Conservation (phyloP, 2,888 invertebrate species). For the Tromatobia lineatoria region DNA sequence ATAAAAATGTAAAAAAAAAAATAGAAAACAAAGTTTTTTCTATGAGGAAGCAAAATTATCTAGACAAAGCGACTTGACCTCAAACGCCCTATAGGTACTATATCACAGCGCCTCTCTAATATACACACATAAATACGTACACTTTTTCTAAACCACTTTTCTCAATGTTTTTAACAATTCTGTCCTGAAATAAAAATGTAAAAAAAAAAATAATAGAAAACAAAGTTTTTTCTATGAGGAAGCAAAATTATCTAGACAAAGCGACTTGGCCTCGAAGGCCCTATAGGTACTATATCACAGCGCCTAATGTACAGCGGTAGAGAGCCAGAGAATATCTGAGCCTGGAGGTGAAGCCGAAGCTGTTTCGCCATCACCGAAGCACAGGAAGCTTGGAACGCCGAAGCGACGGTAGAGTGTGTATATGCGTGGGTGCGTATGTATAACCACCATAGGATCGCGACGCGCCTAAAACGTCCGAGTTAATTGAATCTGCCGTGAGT, state of each 20-base stretch:
- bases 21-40: too few species aligned
- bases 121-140: too few species aligned
- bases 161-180: too few species aligned
- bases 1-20: too few species aligned
- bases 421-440: constrained; percentile 49
- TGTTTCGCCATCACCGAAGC: constrained; percentile 19
- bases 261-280: background rate
- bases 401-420: constrained; percentile 5
- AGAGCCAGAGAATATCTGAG: background rate
- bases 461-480: constrained; percentile 60
- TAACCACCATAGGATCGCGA: constrained; percentile 50
- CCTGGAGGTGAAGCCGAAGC: constrained; percentile 25
- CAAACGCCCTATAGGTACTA: too few species aligned
- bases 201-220: too few species aligned
- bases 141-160: too few species aligned
- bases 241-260: background rate
- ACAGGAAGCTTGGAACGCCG: constrained; percentile 13
- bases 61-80: too few species aligned
- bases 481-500: constrained; percentile 57
- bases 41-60: too few species aligned
- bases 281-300: background rate
- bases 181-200: too few species aligned
- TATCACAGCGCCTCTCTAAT: too few species aligned
- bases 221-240: too few species aligned
- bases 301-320: constrained; percentile 12